phyloP scores from a whole-genome alignment of 2,888 invertebrate genomes.

The Plutella xylostella region DNA sequence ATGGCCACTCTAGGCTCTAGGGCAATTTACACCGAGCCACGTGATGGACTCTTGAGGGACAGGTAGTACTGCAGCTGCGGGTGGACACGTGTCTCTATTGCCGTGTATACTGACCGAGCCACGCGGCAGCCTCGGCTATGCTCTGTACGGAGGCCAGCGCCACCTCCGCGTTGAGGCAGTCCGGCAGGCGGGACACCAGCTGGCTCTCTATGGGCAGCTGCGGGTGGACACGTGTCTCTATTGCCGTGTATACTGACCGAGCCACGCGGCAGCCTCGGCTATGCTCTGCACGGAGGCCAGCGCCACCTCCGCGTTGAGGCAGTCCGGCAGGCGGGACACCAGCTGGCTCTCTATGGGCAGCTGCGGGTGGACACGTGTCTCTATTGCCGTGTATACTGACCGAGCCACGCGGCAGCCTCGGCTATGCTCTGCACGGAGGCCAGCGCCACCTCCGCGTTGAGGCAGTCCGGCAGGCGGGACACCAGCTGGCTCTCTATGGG shows the following conservation, averaged over 20 bases:
- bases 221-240: too few species aligned
- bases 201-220: slow-evolving; percentile 99
- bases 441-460: slow-evolving; percentile 97
- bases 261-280: slow-evolving; percentile 91
- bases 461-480: slow-evolving; percentile 92
- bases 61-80: too few species aligned
- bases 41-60: too few species aligned
- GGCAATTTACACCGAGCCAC: too few species aligned
- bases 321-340: slow-evolving; percentile 92
- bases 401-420: slow-evolving; percentile 94
- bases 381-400: too few species aligned
- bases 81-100: too few species aligned
- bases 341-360: slow-evolving; percentile 98
- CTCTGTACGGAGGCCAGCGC: slow-evolving; percentile 93
- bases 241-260: too few species aligned
- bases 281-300: slow-evolving; percentile 91
- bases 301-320: slow-evolving; percentile 98
- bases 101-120: slow-evolving; percentile 87
- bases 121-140: slow-evolving; percentile 90
- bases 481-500: slow-evolving; percentile 98
- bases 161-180: slow-evolving; percentile 98
- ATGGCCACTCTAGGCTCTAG: too few species aligned
- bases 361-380: too few species aligned
- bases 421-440: slow-evolving; percentile 89
- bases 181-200: slow-evolving; percentile 90